Evolutionary conservation across 92 coral and sea anemone species (phyloP).

Genomic region (Siderastrea siderea): DNA sequence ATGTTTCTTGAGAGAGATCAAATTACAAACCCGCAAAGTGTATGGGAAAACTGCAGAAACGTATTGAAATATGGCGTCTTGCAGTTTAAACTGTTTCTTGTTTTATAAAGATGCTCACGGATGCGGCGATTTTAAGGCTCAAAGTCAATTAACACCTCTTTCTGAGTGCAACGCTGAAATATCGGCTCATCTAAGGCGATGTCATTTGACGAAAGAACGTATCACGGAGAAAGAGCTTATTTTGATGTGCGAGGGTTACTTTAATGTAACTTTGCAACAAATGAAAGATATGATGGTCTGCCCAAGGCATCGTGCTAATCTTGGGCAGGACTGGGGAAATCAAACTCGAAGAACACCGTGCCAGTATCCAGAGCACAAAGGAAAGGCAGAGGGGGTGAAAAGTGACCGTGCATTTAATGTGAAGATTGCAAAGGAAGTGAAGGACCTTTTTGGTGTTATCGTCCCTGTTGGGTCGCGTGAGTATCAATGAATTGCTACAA

Average conservation of each 20-base stretch:
- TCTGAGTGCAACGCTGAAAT: slow-evolving; percentile 46
- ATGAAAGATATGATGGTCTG: slow-evolving; percentile 47
- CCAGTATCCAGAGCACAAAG: slow-evolving; percentile 47
- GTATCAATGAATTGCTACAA: neutral
- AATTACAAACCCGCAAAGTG: too few relatives aligned
- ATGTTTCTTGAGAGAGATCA: too few relatives aligned
- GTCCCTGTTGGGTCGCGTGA: slow-evolving; percentile 64
- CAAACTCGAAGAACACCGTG: slow-evolving; percentile 21
- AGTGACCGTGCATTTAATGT: slow-evolving; percentile 55
- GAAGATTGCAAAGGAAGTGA: slow-evolving; percentile 43
- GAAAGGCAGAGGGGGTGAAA: slow-evolving; percentile 50
- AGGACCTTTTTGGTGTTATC: slow-evolving; percentile 39
- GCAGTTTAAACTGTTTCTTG: neutral
- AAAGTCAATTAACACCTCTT: slow-evolving; percentile 37
- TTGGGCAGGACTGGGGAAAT: slow-evolving; percentile 64
- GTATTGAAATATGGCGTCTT: neutral
- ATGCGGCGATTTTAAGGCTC: slow-evolving; percentile 45
- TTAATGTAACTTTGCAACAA: slow-evolving; percentile 27
- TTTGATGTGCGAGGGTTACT: slow-evolving; percentile 42
- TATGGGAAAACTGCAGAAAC: too few relatives aligned
- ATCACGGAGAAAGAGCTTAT: slow-evolving; percentile 53
- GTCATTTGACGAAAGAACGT: slow-evolving; percentile 54
- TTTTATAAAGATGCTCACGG: slow-evolving; percentile 35
- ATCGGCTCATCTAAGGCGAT: slow-evolving; percentile 60
- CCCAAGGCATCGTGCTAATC: slow-evolving; percentile 63